These are phyloP conservation scores for Arnoldichthys spilopterus DNA, from an alignment of 2,797 vertebrate genomes.

Conservation along the genomic window DNA sequence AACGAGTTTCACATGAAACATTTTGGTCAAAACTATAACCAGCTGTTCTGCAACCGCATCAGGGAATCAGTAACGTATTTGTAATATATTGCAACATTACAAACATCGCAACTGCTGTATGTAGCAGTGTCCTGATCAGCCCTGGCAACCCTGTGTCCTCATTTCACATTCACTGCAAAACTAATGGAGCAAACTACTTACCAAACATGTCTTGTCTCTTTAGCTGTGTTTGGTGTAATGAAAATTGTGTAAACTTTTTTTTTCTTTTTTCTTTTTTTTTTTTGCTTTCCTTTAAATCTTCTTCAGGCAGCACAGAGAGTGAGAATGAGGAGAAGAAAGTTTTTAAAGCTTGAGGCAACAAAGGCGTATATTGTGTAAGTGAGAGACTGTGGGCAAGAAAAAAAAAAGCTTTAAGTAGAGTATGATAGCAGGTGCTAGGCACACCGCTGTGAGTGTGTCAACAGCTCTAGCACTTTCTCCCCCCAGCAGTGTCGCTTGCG, in stretches of 20 bases:
- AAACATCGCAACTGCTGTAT: no score
- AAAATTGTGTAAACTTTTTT: background rate
- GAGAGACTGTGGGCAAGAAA: background rate
- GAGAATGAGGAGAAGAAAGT: no score
- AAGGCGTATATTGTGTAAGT: background rate
- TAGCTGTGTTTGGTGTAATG: background rate
- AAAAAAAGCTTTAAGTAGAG: background rate
- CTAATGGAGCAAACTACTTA: background rate
- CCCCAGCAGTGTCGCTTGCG: background rate
- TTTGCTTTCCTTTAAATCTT: background rate
- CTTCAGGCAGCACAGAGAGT: background rate
- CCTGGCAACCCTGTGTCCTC: background rate
- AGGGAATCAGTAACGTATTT: background rate
- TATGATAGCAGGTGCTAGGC: slow-evolving; percentile 2
- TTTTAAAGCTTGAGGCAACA: background rate
- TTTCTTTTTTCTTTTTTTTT: background rate
- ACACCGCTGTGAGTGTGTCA: background rate
- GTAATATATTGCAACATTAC: no score
- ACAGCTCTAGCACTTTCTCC: background rate
- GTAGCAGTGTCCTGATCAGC: background rate
- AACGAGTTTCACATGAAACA: background rate
- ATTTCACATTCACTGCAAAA: background rate
- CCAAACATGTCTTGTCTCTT: background rate
- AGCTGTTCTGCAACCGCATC: background rate
- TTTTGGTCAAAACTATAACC: no score